Evolutionary conservation across 1,140 invertebrate genomes (phyloP).

Genomic region (Rhyacophila brunnea): DNA sequence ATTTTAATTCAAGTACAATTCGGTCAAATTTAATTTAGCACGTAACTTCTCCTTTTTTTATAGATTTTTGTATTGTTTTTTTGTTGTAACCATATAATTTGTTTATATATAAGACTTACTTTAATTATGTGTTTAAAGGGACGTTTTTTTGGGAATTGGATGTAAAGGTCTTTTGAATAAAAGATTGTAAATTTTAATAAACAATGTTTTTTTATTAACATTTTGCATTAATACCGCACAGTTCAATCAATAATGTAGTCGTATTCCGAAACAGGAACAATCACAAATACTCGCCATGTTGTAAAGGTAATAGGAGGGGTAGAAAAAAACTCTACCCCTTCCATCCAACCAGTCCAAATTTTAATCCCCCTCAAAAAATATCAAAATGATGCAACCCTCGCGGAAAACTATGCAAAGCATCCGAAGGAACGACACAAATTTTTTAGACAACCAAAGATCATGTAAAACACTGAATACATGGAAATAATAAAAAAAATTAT

Average conservation of each 20-base stretch:
- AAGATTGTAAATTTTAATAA: slow-evolving; percentile 27
- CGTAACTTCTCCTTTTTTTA: no score
- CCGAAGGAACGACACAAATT: slow-evolving; percentile 9
- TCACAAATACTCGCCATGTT: slow-evolving; percentile 21
- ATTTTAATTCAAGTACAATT: no score
- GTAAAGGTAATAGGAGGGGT: slow-evolving; percentile 6
- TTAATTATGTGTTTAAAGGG: no score
- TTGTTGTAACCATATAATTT: no score
- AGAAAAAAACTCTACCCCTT: not conserved
- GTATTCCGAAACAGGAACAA: slow-evolving; percentile 32
- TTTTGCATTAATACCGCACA: slow-evolving; percentile 33
- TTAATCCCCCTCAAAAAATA: not conserved
- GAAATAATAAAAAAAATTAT: slow-evolving; percentile 6
- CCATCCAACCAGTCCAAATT: not conserved
- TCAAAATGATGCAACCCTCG: not conserved
- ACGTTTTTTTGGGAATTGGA: no score
- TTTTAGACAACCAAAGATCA: not conserved
- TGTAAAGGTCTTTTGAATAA: not conserved
- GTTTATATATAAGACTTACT: no score
- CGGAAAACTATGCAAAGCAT: not conserved
- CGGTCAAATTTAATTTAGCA: no score
- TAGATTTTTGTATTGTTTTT: no score
- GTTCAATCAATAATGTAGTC: slow-evolving; percentile 29
- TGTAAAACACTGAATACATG: slow-evolving; percentile 22
- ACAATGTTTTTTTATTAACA: slow-evolving; percentile 35